Conservation (phyloP, 2,888 invertebrate species). For the Lutraria lutraria region DNA sequence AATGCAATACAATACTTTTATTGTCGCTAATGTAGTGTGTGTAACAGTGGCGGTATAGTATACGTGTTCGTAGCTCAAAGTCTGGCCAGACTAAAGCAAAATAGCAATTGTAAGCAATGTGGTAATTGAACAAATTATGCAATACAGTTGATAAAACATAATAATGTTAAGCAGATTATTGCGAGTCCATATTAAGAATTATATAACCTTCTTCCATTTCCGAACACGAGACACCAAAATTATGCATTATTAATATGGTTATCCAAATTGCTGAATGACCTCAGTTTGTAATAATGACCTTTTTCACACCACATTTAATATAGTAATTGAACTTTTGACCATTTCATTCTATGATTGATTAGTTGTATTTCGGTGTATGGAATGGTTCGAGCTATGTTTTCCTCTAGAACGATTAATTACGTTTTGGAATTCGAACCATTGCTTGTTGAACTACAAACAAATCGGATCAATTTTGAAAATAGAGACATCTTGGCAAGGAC, state of each 20-base stretch:
- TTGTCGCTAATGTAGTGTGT: too few species aligned
- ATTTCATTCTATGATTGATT: background rate
- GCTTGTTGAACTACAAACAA: background rate
- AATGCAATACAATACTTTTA: too few species aligned
- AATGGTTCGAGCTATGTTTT: background rate
- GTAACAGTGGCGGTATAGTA: too few species aligned
- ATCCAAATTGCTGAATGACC: background rate
- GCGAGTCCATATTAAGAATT: too few species aligned
- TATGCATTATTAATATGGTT: background rate
- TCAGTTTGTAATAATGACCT: background rate
- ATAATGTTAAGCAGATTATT: too few species aligned
- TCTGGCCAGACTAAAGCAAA: too few species aligned
- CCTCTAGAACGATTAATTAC: background rate
- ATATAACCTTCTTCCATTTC: background rate
- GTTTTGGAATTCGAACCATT: background rate
- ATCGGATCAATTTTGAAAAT: constrained; percentile 10
- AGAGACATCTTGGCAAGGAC: constrained; percentile 18
- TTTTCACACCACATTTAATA: background rate
- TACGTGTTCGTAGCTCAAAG: too few species aligned
- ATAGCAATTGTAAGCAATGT: too few species aligned
- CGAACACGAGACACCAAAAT: background rate
- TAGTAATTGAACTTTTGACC: background rate
- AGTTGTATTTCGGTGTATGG: background rate
- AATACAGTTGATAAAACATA: too few species aligned
- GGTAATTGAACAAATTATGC: too few species aligned